A percentile compares a stretch with the other conserved stretches of the same genome.
These are phyloP conservation scores for Calidris pugnax DNA, from an alignment of 2,113 vertebrate species.

Conservation along the genomic window DNA sequence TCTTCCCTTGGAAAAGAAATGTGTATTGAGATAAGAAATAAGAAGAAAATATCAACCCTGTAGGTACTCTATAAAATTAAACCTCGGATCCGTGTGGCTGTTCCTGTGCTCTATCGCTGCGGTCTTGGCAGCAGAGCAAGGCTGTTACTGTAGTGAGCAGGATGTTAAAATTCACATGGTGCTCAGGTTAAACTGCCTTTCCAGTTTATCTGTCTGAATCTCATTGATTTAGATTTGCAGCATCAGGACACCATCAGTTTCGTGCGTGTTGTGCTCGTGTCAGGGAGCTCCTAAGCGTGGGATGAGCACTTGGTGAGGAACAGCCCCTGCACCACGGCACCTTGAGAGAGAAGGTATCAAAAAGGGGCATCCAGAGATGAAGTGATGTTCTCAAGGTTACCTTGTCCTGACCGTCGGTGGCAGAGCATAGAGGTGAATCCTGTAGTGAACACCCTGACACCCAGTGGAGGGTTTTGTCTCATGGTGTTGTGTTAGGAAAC, in stretches of 20 bases:
- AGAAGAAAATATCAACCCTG: neutral
- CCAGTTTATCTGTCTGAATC: neutral
- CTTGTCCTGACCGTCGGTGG: neutral
- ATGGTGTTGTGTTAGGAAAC: neutral
- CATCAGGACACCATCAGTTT: rapidly evolving
- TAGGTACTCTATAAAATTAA: neutral
- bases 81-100: rapidly evolving
- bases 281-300: neutral
- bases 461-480: neutral
- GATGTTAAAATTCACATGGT: neutral
- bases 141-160: rapidly evolving
- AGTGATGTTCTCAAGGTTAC: neutral
- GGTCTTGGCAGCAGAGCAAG: neutral
- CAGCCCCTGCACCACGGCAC: rapidly evolving
- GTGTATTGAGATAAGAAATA: neutral
- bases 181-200: neutral
- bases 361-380: neutral
- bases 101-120: neutral
- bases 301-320: neutral
- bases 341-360: neutral
- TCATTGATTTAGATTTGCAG: neutral
- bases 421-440: neutral
- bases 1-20: neutral
- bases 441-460: neutral
- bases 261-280: rapidly evolving